Base-by-base conservation (phyloP, 1,140 invertebrate species). In the Drosophila nigrodunni region DNA sequence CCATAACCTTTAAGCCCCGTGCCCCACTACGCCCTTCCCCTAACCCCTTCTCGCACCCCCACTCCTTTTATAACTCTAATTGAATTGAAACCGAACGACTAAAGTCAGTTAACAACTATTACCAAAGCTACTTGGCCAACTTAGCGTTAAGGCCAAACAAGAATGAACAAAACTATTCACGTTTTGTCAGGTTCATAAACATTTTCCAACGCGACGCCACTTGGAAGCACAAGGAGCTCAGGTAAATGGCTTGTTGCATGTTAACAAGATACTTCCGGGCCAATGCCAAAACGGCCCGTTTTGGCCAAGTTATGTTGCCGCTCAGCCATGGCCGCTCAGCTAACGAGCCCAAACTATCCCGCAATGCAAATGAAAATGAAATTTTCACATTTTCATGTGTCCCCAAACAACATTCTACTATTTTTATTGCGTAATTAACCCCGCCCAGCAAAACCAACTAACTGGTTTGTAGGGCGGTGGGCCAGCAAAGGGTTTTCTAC, bases 351-450 rank as follows among this genome's bases (percentile, higher is more conserved):
- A 30, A n/a, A 13, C 7, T 13, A 10, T 7, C 25, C 57, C 50
- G 47, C 3, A 57, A 73, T 58, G 58, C 34, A 44, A 81, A 80
- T 71, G 80, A 66, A 77, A 83, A 79, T 82, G 80, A 66, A 72
- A 80, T 83, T 89, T 79, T 64, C 73, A 79, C 80, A 88, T 88
- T 88, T 88, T 80, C 85, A 80, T 89, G 72, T 89, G 83, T 89
- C 80, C 80, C 69, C 7, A 15, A 60, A 79, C 67, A 69, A 62
- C 77, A 57, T 6, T 59, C 44, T 78, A 81, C 62, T 77, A 88
- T 88, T 88, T 88, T 89, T 82, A 89, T 88, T 72, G 85, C 85
- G 83, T 88, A 88, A 88, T 88, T 89, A 89, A 72, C 73, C 77
- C 70, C 77, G 52, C 72, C 69, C 64, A 62, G 18, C 10, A 10